These are phyloP conservation scores for Gallinago undulata DNA, from an alignment of 2,113 vertebrate genomes.

Conservation along the genomic window DNA sequence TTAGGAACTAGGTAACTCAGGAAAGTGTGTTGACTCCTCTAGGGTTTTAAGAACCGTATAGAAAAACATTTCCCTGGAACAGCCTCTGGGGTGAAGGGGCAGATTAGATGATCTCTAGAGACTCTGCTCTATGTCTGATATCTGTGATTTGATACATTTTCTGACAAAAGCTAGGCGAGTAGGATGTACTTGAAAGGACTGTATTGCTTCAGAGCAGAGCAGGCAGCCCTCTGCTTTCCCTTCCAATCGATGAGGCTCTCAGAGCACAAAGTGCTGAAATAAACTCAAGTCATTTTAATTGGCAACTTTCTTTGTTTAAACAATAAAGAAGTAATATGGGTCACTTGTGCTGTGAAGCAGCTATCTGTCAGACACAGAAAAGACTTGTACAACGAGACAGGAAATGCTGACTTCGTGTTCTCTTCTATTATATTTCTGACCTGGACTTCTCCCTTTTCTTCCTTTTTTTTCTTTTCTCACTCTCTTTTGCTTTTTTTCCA, in stretches of 20 bases:
- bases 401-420: not conserved
- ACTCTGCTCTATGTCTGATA: not conserved
- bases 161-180: not conserved
- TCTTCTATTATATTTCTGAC: not conserved
- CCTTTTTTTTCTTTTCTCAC: not conserved
- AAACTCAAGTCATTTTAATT: slow-evolving; percentile 41
- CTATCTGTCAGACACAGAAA: not conserved
- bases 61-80: not conserved
- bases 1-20: not conserved
- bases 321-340: slow-evolving; percentile 12
- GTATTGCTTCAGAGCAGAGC: not conserved
- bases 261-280: not conserved
- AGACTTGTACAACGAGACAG: not conserved
- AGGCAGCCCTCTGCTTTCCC: not conserved
- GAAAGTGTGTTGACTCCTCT: not conserved
- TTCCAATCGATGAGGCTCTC: not conserved
- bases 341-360: slow-evolving; percentile 30
- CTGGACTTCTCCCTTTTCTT: not conserved
- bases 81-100: not conserved
- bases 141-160: not conserved
- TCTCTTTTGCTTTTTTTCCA: not conserved
- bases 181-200: not conserved
- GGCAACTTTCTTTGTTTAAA: not conserved
- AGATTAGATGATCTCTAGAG: not conserved
- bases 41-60: not conserved